phyloP scores from a whole-genome alignment of 2,797 vertebrate genomes.

The Sphenopsis melanotis region DNA sequence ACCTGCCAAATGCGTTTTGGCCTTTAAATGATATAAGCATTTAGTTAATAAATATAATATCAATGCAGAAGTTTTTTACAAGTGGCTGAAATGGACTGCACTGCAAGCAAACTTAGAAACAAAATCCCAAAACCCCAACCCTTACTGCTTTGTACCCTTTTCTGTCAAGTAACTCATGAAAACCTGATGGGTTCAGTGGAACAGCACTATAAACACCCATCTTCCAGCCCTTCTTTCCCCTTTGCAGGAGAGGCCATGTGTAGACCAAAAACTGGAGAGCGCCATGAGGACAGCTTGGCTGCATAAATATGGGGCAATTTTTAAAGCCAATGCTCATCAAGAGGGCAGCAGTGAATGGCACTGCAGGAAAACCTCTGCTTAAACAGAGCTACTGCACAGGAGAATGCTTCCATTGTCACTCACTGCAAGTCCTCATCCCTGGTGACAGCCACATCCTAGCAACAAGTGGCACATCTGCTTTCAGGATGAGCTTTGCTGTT shows the following conservation, averaged over 20 bases:
- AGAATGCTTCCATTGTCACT: neutral
- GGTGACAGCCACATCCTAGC: neutral
- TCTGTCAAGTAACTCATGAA: neutral
- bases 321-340: neutral
- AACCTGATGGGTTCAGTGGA: neutral
- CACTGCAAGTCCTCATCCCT: neutral
- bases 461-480: slow-evolving; percentile 59
- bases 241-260: neutral
- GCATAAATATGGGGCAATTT: neutral
- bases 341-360: neutral
- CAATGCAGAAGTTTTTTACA: neutral
- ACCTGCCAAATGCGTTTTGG: neutral
- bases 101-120: neutral
- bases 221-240: neutral
- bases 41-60: neutral
- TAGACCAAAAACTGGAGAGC: neutral
- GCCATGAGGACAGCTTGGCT: neutral
- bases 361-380: neutral
- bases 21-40: neutral
- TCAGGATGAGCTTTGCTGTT: neutral
- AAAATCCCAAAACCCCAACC: neutral
- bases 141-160: neutral
- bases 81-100: neutral
- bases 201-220: neutral
- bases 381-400: neutral